Evolutionary conservation across 2,113 vertebrate species (phyloP), one percentile per base, ranked within the genome.

Genomic region (Choloepus hoffmanni): DNA sequence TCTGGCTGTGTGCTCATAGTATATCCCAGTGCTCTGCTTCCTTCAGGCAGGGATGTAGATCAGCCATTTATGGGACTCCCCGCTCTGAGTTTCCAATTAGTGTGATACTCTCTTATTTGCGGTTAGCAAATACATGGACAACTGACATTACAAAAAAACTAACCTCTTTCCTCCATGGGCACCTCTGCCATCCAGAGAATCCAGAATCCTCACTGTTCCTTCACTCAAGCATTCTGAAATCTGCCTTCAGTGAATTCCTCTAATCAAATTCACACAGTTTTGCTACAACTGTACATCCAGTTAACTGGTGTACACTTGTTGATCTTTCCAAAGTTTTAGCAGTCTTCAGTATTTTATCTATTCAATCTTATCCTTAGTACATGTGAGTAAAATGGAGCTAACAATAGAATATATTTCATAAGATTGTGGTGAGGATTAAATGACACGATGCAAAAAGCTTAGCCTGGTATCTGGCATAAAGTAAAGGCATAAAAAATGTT

Each of bases 321-420:
- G 16, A 15, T 87, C 72, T 90, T 90, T 73, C 7, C 7, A 72
- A 33, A 4, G 18, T 63, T 53, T 90, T 7, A 74, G 30, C 74
- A 85, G 19, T 74, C 93, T 95, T 76, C 7, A 70, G 48, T 53
- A 43, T 48, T 10, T 82, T n/a, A 62, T 65, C 89, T 90, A 89
- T 48, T 95, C 55, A 36, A 15, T 45, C 14, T 68, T 70, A 7
- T 85, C 40, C 45, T 85, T 92, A 72, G 78, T 45, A 45, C 12
- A 43, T 10, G 10, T 1, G 58, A 87, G 26, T 26, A 60, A 89
- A 58, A 87, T 13, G 58, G 14, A 16, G 2, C 18, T 81, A 36
- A 85, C 16, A 90, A 30, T 30, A 76, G 5, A 13, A 60, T 21
- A 30, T 65, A 70, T 26, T 70, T 70, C 36, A 65, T 40, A 76